Base-by-base conservation (phyloP, 2,113 vertebrate genomes). In the Hippolais icterina region DNA sequence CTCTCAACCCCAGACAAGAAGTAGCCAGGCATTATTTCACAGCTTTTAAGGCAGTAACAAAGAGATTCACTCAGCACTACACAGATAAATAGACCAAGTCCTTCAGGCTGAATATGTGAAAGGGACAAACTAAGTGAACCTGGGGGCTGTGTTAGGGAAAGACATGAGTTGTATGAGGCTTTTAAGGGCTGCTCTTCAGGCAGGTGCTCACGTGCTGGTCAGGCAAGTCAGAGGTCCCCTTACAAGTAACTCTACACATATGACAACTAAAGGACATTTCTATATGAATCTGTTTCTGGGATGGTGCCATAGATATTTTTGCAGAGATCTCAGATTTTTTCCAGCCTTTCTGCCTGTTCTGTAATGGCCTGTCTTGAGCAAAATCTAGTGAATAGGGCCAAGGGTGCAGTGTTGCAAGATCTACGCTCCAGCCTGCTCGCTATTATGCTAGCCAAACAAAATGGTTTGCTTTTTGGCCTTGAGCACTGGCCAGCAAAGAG, bases 131-230 rank as follows among this genome's bases (percentile, higher is more conserved):
- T 12, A n/a, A 25, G 44, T 53, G 28, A 19, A 56, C 11, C n/a
- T 15, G 20, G 28, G 23, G 22, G 9, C 5, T 81, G 11, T 0
- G 0, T 47, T 41, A 59, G 10, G 28, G 24, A 54, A 77, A 77
- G 50, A 23, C 0, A 1, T 0, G 0, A 28, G 31, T 28, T 17
- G 18, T 76, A 0, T 18, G 8, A 0, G 5, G 13, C 31, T 89
- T 83, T 88, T n/a, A 53, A 53, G 46, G 49, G 54, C 54, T 56
- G 37, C 5, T 24, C 69, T 85, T 66, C 29, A 47, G 29, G n/a
- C n/a, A 74, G 78, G 41, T 35, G 39, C 44, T 64, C n/a, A 5
- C 0, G 0, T 1, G 4, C 44, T 47, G 39, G 4, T 49, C 37
- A n/a, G 41, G 56, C 19, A 71, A 47, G 42, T 65, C 68, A 33